These are phyloP conservation scores for Zosterops japonicus DNA, from an alignment of 2,113 vertebrate species.

Conservation along the genomic window DNA sequence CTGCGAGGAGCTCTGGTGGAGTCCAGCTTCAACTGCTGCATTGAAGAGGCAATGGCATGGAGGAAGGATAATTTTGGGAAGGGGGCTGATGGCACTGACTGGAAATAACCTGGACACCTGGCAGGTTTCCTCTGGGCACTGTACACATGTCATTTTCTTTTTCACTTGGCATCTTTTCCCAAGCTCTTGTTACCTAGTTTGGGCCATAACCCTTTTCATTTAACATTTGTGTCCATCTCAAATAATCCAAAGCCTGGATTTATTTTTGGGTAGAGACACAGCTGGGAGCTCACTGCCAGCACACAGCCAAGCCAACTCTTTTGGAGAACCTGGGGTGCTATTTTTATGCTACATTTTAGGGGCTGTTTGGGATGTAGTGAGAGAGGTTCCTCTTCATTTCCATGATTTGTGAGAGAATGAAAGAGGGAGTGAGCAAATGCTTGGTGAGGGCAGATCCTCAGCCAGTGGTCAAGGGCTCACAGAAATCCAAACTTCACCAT, in stretches of 20 bases:
- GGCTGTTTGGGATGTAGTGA: not conserved
- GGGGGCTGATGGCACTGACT: not conserved
- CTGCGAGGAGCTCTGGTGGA: not conserved
- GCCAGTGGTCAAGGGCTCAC: not conserved
- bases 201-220: not conserved
- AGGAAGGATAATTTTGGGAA: not conserved
- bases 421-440: not conserved
- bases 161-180: not conserved
- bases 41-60: not conserved
- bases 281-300: not conserved
- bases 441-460: not conserved
- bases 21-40: not conserved
- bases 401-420: not conserved
- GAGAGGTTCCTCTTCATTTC: not conserved
- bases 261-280: not conserved
- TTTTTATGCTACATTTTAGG: not conserved
- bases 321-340: not conserved
- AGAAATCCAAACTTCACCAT: not conserved
- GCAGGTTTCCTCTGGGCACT: constrained; percentile 22
- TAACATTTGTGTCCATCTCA: not conserved
- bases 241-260: not conserved
- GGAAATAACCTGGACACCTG: not conserved
- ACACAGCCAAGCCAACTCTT: not conserved
- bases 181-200: not conserved
- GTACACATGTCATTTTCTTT: not conserved